These are phyloP conservation scores for Dermolepida albohirtum DNA, from an alignment of 2,888 invertebrate species.

Conservation along the genomic window DNA sequence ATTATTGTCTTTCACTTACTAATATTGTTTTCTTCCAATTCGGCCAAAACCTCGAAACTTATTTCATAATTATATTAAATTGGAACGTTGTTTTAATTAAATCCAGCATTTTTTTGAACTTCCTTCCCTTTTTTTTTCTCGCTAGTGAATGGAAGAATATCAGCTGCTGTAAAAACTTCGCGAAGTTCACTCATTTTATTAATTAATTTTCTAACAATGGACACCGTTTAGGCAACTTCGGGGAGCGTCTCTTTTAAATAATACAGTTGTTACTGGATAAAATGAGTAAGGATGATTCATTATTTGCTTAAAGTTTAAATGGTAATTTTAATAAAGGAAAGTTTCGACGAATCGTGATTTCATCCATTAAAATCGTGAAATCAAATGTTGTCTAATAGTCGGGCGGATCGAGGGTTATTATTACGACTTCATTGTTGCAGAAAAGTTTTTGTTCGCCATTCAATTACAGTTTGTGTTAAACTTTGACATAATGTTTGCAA, in stretches of 20 bases:
- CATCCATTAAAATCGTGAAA: constrained; percentile 16
- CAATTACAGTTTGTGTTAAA: constrained; percentile 4
- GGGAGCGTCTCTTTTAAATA: constrained; percentile 9
- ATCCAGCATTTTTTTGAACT: not conserved
- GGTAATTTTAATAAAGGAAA: constrained; percentile 24
- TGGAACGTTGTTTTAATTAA: constrained; percentile 14
- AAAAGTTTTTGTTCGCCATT: constrained; percentile 4
- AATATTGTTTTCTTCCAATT: no score
- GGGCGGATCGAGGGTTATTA: constrained; percentile 8
- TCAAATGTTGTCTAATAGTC: constrained; percentile 11
- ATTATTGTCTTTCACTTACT: no score
- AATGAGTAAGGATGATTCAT: constrained; percentile 21
- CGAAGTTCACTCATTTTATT: constrained; percentile 8
- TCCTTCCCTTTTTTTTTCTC: not conserved
- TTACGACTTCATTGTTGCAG: constrained; percentile 12
- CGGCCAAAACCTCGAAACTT: no score
- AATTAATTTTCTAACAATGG: constrained; percentile 24
- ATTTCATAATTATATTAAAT: not conserved
- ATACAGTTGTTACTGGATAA: constrained; percentile 9
- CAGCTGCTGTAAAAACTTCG: constrained; percentile 18
- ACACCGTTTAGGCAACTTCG: constrained; percentile 20
- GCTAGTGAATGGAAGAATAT: not conserved
- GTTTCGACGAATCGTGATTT: constrained; percentile 14
- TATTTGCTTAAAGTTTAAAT: constrained; percentile 30
- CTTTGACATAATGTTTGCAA: constrained; percentile 17